These are phyloP conservation scores for Brachyptera putata DNA, from an alignment of 2,888 invertebrate species.

Conservation along the genomic window DNA sequence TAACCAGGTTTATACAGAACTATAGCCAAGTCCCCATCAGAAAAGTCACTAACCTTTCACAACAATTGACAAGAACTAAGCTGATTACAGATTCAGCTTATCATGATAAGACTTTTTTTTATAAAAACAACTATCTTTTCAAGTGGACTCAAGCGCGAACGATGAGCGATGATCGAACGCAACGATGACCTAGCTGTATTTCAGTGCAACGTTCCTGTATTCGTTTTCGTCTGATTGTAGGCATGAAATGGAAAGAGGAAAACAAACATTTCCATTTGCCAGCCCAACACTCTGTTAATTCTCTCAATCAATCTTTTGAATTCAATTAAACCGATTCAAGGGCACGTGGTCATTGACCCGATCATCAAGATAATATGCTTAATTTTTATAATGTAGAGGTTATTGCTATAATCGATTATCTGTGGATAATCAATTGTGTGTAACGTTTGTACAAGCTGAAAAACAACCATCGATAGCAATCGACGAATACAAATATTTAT, in stretches of 20 bases:
- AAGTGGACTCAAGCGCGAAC: not conserved
- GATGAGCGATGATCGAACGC: not conserved
- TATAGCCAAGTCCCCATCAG: too few relatives aligned
- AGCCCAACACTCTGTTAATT: too few relatives aligned
- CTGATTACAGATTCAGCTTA: not conserved
- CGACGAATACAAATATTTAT: not conserved
- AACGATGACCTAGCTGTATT: not conserved
- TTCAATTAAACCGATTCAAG: conserved; percentile 15
- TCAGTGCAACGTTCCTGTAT: not conserved
- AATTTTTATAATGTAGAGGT: not conserved
- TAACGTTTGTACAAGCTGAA: not conserved
- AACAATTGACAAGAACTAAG: not conserved
- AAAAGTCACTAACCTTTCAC: not conserved
- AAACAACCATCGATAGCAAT: not conserved
- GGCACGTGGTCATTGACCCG: conserved; percentile 13
- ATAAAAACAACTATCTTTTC: not conserved
- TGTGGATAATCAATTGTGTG: conserved; percentile 11
- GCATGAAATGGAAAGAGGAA: not conserved
- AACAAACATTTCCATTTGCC: not conserved
- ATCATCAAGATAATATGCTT: not conserved
- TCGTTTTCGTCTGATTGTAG: not conserved
- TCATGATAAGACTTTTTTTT: not conserved
- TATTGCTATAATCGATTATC: conserved; percentile 14
- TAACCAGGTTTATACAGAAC: too few relatives aligned
- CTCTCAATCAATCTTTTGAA: not conserved